A percentile compares a stretch with the other conserved stretches of the same genome.
Evolutionary conservation across 2,113 vertebrate genomes (phyloP).

Genomic region (Macquaria ambigua): DNA sequence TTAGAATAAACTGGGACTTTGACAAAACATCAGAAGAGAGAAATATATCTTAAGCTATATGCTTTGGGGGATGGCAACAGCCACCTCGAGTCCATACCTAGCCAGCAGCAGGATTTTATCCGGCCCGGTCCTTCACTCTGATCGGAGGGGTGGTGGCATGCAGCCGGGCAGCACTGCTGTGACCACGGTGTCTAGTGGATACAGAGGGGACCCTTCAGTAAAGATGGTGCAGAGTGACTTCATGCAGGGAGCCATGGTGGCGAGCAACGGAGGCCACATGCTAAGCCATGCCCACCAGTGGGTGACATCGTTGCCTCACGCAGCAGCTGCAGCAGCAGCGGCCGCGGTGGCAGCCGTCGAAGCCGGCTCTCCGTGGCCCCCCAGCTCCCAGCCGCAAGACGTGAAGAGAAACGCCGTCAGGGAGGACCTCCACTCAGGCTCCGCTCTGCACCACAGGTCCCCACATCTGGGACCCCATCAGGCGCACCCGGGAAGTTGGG

Average conservation of each 20-base stretch:
- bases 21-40: slow-evolving; percentile 55
- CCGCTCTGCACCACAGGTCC: slow-evolving; percentile 91
- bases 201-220: slow-evolving; percentile 90
- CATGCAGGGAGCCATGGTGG: slow-evolving; percentile 95
- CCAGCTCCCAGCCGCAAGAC: slow-evolving; percentile 89
- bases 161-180: slow-evolving; percentile 89
- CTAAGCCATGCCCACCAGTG: slow-evolving; percentile 96
- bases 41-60: slow-evolving; percentile 67
- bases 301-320: slow-evolving; percentile 94
- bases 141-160: slow-evolving; percentile 89
- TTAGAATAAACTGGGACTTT: slow-evolving; percentile 68
- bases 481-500: slow-evolving; percentile 91
- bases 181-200: slow-evolving; percentile 89
- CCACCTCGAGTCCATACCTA: slow-evolving; percentile 93
- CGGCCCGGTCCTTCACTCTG: slow-evolving; percentile 91
- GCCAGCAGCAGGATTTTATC: slow-evolving; percentile 91
- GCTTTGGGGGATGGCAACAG: slow-evolving; percentile 91
- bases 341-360: slow-evolving; percentile 91
- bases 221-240: slow-evolving; percentile 98
- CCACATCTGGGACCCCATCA: slow-evolving; percentile 90
- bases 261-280: slow-evolving; percentile 95
- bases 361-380: slow-evolving; percentile 90
- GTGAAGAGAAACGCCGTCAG: slow-evolving; percentile 89
- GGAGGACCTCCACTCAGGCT: slow-evolving; percentile 90
- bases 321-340: slow-evolving; percentile 91